Evolutionary conservation across 2,888 invertebrate genomes (phyloP).

Genomic region (Priocnemis perturbator): DNA sequence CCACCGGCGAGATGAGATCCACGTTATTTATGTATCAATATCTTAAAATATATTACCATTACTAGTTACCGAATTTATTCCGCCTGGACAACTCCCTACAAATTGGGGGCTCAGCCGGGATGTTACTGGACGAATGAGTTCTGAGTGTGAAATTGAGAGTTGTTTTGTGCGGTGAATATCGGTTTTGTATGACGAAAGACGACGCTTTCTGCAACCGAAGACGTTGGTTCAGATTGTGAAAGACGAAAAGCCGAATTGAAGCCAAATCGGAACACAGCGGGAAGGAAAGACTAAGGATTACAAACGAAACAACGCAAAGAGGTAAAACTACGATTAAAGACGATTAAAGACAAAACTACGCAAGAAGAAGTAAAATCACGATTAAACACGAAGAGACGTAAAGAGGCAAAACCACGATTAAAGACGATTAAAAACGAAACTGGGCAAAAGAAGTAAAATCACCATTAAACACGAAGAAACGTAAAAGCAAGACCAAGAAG

Average conservation of each 20-base stretch:
- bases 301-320: neutral
- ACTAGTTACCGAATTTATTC: too few species aligned
- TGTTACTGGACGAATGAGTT: neutral
- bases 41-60: too few species aligned
- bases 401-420: neutral
- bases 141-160: neutral
- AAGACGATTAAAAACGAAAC: too few species aligned
- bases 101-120: constrained; percentile 1
- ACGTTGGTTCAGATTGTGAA: neutral
- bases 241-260: neutral
- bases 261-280: neutral
- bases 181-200: neutral
- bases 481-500: too few species aligned
- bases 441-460: too few species aligned
- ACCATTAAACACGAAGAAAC: too few species aligned
- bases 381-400: neutral
- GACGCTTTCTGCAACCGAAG: neutral
- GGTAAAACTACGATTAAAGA: neutral
- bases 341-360: neutral
- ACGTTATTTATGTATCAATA: too few species aligned
- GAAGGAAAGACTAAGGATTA: neutral
- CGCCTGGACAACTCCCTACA: neutral
- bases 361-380: neutral
- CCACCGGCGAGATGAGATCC: too few species aligned
- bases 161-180: neutral